A percentile compares a stretch with the other conserved stretches of the same genome.
These are phyloP conservation scores for Glandiceps talaboti DNA, from an alignment of 53 echinoderm and acorn worm genomes.

Conservation along the genomic window DNA sequence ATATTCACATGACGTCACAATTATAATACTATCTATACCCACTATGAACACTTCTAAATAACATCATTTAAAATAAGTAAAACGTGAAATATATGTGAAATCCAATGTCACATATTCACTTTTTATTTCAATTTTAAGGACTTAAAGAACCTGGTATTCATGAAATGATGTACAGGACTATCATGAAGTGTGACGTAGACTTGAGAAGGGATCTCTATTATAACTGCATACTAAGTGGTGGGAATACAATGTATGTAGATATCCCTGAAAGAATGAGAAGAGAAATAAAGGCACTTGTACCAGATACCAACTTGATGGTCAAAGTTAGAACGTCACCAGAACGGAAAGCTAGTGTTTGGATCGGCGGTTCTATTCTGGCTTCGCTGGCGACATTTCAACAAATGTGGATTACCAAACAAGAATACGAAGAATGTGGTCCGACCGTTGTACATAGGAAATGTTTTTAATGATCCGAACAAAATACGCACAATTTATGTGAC, in stretches of 20 bases:
- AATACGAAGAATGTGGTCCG: not conserved
- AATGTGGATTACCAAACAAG: not conserved
- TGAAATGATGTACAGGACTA: conserved; percentile 8
- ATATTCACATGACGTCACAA: too few relatives aligned
- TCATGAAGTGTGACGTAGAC: not conserved
- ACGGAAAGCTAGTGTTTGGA: conserved; percentile 19
- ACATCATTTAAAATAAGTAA: too few relatives aligned
- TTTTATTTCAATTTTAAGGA: too few relatives aligned
- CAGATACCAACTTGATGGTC: conserved; percentile 49
- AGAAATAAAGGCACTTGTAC: conserved; percentile 34
- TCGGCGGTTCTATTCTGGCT: conserved; percentile 30
- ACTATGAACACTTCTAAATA: too few relatives aligned
- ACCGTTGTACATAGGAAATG: not conserved
- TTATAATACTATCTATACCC: too few relatives aligned
- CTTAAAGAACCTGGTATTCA: not conserved
- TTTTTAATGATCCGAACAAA: too few relatives aligned
- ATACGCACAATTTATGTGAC: too few relatives aligned
- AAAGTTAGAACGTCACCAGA: conserved; percentile 39
- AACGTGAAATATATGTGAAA: too few relatives aligned
- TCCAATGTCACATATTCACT: too few relatives aligned
- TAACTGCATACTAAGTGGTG: conserved; percentile 44
- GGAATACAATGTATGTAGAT: conserved; percentile 42
- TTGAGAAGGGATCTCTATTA: conserved; percentile 25
- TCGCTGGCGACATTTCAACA: not conserved
- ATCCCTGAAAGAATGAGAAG: conserved; percentile 38